Evolutionary conservation across 1,140 invertebrate genomes (phyloP).

Genomic region (Cyphomyrmex costatus): DNA sequence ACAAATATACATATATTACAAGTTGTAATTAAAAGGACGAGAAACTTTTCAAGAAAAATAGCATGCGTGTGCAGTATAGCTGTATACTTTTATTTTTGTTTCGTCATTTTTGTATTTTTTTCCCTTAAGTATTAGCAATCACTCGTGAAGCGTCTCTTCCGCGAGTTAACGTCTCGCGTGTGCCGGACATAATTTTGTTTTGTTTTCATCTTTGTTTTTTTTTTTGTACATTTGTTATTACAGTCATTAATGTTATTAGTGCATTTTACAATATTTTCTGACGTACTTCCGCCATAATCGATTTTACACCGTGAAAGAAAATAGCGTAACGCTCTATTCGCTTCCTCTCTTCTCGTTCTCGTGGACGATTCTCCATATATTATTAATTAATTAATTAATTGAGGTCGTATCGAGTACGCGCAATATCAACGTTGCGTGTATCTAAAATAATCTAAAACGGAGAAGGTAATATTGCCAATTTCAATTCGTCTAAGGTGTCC

Average conservation of each 20-base stretch:
- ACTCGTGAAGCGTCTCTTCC: slow-evolving; percentile 31
- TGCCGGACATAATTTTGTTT: slow-evolving; percentile 24
- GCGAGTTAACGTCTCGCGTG: slow-evolving; percentile 45
- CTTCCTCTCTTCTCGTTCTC: slow-evolving; percentile 40
- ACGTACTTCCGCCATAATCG: slow-evolving; percentile 27
- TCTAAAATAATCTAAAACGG: slow-evolving; percentile 27
- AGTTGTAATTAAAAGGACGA: slow-evolving; percentile 16
- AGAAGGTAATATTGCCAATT: background rate
- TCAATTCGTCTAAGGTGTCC: background rate
- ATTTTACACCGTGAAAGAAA: slow-evolving; percentile 50
- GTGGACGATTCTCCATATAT: slow-evolving; percentile 24
- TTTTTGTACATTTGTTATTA: slow-evolving; percentile 67
- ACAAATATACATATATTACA: background rate
- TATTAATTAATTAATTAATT: slow-evolving; percentile 16
- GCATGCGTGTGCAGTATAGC: slow-evolving; percentile 47
- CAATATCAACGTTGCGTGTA: background rate
- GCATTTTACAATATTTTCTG: slow-evolving; percentile 74
- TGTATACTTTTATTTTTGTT: slow-evolving; percentile 66
- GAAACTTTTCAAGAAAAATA: slow-evolving; percentile 56
- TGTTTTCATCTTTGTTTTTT: slow-evolving; percentile 26
- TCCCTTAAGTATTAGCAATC: slow-evolving; percentile 44
- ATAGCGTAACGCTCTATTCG: slow-evolving; percentile 30
- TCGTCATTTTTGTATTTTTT: slow-evolving; percentile 50
- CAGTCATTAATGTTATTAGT: slow-evolving; percentile 69
- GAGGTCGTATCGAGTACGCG: slow-evolving; percentile 16